Base-by-base conservation (phyloP, 2,113 vertebrate genomes). In the Spheniscus mendiculus region DNA sequence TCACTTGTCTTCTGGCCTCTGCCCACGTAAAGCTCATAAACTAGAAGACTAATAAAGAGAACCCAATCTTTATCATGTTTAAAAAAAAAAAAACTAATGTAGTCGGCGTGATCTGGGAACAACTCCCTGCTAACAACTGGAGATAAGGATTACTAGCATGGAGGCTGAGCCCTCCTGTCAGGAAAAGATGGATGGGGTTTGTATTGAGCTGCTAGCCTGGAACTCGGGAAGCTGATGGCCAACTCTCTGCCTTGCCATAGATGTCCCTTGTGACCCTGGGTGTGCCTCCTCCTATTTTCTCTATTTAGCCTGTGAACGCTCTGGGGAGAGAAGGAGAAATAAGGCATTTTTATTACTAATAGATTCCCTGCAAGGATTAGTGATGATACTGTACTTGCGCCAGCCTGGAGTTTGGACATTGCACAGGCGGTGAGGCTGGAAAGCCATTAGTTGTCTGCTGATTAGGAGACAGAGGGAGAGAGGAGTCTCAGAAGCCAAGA, bases 1-100 rank as follows among this genome's bases (percentile, higher is more conserved):
- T 58, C 50, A 22, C 76, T 93, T 95, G 95, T 86, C 88, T 93
- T 27, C 71, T 95, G 90, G 92, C 88, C 74, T 74, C 92, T 95
- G 79, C 93, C 90, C 93, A 83, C 1, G 0, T 71, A 62, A 83
- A 86, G 32, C 90, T 94, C 93, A 63, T 96, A 95, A 97, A 95
- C 58, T 45, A 67, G 63, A 69, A 89, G 86, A 66, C 80, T 89
- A 88, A 93, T 96, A 96, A 95, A 92, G 49, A 70, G 42, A 92
- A 62, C 17, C 63, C 62, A 70, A 47, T 62, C 70, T 86, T 93
- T 72, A 63, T 58, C 8, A 2, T 58, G 40, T 18, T 71, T 32
- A 49, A 58, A 49, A 58, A 73, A 49, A 58, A 49, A 58, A 73
- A 77, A 16, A 23, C 30, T 32, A 91, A 85, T 74, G 65, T 11